A percentile compares a stretch with the other conserved stretches of the same genome.
Conservation (phyloP, 2,888 invertebrate species). For the Ophion slaviceki region DNA sequence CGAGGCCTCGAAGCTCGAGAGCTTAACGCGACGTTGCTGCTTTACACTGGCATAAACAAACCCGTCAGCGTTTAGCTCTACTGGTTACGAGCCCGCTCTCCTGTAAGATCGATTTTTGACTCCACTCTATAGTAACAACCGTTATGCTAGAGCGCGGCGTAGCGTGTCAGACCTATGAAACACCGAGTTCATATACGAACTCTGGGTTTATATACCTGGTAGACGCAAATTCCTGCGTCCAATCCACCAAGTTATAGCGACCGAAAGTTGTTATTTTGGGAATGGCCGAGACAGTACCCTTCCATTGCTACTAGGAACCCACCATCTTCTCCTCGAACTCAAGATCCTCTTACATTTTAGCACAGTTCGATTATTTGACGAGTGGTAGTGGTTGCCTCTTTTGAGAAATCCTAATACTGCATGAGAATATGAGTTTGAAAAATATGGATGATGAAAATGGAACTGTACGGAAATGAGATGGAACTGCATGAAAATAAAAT, state of each 20-base stretch:
- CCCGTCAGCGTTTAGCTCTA: constrained; percentile 24
- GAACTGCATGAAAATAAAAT: no score
- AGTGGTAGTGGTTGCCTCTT: neutral
- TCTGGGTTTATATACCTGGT: constrained; percentile 18
- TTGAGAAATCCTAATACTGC: neutral
- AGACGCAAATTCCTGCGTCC: constrained; percentile 22
- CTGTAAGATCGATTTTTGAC: constrained; percentile 37
- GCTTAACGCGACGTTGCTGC: constrained; percentile 34
- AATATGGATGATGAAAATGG: no score
- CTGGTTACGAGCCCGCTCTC: constrained; percentile 22
- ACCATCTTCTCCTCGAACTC: neutral
- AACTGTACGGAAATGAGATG: no score
- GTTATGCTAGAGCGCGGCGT: neutral
- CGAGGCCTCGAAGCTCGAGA: constrained; percentile 17
- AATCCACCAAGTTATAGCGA: constrained; percentile 6
- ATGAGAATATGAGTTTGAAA: neutral
- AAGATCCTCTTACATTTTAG: neutral
- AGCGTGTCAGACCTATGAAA: constrained; percentile 43
- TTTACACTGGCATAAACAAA: constrained; percentile 8
- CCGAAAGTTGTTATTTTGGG: constrained; percentile 39
- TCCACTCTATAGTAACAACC: neutral
- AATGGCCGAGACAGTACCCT: constrained; percentile 13
- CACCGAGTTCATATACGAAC: constrained; percentile 21
- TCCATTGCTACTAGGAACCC: constrained; percentile 29
- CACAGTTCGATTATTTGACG: constrained; percentile 1